Conservation (phyloP, 2,113 vertebrate genomes). For the Scytalopus superciliaris region DNA sequence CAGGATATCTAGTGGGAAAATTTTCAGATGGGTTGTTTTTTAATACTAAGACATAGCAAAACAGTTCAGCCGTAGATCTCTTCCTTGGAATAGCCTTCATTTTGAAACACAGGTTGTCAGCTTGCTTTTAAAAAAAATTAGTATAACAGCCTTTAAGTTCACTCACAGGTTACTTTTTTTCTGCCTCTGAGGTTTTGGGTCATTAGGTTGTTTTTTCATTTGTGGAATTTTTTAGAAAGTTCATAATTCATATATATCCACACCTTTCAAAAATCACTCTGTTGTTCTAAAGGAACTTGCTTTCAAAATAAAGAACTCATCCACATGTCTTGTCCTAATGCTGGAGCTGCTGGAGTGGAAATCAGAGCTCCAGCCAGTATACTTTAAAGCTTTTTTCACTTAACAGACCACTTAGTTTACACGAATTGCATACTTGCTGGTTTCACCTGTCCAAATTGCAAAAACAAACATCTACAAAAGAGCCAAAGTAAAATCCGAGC, state of each 20-base stretch:
- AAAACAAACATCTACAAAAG: slow-evolving; percentile 58
- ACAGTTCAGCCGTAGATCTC: neutral
- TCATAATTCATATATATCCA: slow-evolving; percentile 10
- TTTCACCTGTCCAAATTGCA: slow-evolving; percentile 67
- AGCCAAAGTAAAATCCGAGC: slow-evolving; percentile 31
- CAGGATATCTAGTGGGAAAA: neutral
- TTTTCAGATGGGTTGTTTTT: neutral
- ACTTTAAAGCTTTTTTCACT: slow-evolving; percentile 16
- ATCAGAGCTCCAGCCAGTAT: slow-evolving; percentile 3
- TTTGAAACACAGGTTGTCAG: neutral
- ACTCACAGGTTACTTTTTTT: neutral
- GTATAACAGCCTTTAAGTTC: neutral
- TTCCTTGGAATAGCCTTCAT: neutral
- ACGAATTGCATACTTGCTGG: slow-evolving; percentile 22
- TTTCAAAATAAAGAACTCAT: slow-evolving; percentile 47
- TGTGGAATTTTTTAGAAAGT: neutral
- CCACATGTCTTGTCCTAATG: neutral
- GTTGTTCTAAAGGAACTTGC: slow-evolving; percentile 6
- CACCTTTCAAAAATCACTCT: slow-evolving; percentile 35
- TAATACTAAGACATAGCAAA: neutral
- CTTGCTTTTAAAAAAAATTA: neutral
- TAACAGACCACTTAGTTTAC: slow-evolving; percentile 41
- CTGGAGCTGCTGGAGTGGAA: slow-evolving; percentile 21
- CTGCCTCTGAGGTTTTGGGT: slow-evolving; percentile 1
- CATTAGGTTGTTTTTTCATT: slow-evolving; percentile 8